Percentiles rank a stretch among this genome's conserved stretches.
Evolutionary conservation across 2,113 vertebrate species (phyloP).

Genomic region (Leptobrachium leishanense): DNA sequence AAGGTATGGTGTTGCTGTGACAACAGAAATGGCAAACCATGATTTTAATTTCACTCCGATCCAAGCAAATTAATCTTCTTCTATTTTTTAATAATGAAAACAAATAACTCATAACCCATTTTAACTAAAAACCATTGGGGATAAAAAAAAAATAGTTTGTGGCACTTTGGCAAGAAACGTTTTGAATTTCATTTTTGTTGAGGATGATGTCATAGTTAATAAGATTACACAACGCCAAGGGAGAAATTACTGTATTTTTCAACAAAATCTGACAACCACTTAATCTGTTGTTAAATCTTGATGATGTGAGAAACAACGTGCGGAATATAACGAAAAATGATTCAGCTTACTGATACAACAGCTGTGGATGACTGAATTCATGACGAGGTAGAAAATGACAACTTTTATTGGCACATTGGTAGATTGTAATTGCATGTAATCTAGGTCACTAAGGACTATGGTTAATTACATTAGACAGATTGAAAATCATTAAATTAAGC

Average conservation of each 20-base stretch:
- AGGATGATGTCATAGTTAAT: slow-evolving; percentile 14
- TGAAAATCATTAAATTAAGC: background rate
- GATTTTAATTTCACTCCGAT: background rate
- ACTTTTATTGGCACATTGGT: slow-evolving; percentile 22
- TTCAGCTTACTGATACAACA: background rate
- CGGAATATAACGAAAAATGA: background rate
- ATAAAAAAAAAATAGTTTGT: background rate
- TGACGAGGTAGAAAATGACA: slow-evolving; percentile 24
- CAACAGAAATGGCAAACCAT: background rate
- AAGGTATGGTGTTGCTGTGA: slow-evolving; percentile 9
- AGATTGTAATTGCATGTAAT: slow-evolving; percentile 24
- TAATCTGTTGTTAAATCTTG: slow-evolving; percentile 5
- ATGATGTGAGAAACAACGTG: slow-evolving; percentile 19
- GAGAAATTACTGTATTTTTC: background rate
- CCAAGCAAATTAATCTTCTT: background rate
- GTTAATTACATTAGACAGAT: background rate
- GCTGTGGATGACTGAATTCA: slow-evolving; percentile 22
- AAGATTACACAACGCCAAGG: background rate
- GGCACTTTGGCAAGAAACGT: background rate
- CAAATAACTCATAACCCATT: background rate
- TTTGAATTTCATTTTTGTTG: background rate
- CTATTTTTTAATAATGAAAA: background rate
- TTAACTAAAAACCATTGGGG: background rate
- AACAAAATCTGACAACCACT: background rate
- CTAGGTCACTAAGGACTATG: background rate